phyloP scores from a whole-genome alignment of 2,888 invertebrate species.

The Caenorhabditis angaria region DNA sequence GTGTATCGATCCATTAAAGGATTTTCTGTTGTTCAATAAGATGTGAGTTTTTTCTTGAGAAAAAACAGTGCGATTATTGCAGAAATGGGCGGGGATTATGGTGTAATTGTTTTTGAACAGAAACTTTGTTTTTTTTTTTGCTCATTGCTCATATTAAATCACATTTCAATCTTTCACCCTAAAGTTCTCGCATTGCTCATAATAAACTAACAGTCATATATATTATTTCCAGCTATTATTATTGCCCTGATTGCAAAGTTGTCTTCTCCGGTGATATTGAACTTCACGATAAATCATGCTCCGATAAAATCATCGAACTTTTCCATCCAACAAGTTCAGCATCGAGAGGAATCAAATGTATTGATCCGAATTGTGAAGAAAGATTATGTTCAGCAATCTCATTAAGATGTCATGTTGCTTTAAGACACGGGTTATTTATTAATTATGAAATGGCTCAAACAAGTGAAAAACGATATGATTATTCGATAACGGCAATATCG shows the following conservation, averaged over 20 bases:
- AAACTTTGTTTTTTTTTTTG: not conserved
- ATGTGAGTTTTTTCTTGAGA: conserved; percentile 13
- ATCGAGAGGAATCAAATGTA: not conserved
- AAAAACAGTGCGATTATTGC: not conserved
- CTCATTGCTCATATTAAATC: not conserved
- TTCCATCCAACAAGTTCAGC: conserved; percentile 7
- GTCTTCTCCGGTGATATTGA: conserved; percentile 6
- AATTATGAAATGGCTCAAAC: not conserved
- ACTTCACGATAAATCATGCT: conserved; percentile 5
- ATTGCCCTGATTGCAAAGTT: conserved; percentile 14
- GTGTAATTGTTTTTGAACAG: not conserved
- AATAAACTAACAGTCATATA: not conserved
- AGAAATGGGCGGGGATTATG: not conserved
- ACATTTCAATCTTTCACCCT: not conserved
- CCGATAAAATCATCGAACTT: conserved; percentile 4
- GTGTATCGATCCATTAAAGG: conserved; percentile 31
- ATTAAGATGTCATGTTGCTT: not conserved
- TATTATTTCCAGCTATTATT: conserved; percentile 9
- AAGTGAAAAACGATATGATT: not conserved
- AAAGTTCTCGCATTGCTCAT: not conserved
- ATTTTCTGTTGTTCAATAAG: conserved; percentile 22
- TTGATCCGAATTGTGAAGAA: not conserved
- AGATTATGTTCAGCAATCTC: conserved; percentile 1
- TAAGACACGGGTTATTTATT: not conserved
- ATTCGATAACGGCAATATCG: not conserved